These are phyloP conservation scores for Marmota flaviventris DNA, from an alignment of 2,113 vertebrate species.

Conservation along the genomic window DNA sequence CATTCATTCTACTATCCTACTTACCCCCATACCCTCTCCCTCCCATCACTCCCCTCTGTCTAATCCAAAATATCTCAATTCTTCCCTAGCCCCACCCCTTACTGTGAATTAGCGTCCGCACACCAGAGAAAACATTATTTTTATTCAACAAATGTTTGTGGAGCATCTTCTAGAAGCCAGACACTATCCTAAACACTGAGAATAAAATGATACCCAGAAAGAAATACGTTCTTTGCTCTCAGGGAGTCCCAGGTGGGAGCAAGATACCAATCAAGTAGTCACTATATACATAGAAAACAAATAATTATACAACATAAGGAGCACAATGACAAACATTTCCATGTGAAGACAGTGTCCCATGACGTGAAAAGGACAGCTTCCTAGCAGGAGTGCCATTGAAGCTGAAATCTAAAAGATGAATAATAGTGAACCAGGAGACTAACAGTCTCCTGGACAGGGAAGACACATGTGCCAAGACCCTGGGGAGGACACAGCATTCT, in stretches of 20 bases:
- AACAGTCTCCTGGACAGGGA: neutral
- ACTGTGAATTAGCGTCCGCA: too few species aligned
- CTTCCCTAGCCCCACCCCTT: too few species aligned
- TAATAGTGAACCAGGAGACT: neutral
- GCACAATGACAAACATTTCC: neutral
- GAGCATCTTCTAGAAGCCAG: neutral
- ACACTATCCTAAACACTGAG: neutral
- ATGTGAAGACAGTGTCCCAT: neutral
- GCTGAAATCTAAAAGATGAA: neutral
- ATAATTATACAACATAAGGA: neutral
- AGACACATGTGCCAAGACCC: neutral
- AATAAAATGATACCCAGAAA: neutral
- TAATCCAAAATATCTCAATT: too few species aligned
- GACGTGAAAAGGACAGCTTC: neutral
- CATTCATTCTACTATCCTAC: too few species aligned
- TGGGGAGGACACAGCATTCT: neutral
- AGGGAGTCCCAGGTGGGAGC: neutral
- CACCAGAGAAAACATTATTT: neutral
- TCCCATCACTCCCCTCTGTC: too few species aligned
- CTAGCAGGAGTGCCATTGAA: neutral
- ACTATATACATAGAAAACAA: neutral
- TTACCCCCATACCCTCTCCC: too few species aligned
- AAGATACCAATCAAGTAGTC: neutral
- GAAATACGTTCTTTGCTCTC: neutral
- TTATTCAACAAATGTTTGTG: neutral